These are phyloP conservation scores for Drosophila tropicalis DNA, from an alignment of 1,140 invertebrate genomes.

Conservation along the genomic window DNA sequence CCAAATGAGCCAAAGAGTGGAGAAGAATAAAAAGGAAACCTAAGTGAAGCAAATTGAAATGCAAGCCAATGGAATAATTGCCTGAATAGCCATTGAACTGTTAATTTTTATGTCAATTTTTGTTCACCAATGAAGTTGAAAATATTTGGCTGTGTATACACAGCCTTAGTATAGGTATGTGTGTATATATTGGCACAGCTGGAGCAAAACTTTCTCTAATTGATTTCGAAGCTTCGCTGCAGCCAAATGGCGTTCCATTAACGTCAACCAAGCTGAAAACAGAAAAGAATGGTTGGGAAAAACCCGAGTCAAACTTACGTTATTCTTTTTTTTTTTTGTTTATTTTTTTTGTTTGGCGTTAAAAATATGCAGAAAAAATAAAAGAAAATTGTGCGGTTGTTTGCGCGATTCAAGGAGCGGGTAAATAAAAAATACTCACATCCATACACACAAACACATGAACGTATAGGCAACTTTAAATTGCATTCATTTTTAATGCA, in stretches of 20 bases:
- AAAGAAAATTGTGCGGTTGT: constrained; percentile 76
- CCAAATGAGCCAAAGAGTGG: constrained; percentile 30
- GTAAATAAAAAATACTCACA: constrained; percentile 20
- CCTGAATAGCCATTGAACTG: constrained; percentile 54
- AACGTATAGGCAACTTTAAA: constrained; percentile 65
- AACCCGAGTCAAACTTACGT: constrained; percentile 55
- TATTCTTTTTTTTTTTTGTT: constrained; percentile 46
- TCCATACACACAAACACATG: constrained; percentile 13
- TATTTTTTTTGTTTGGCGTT: constrained; percentile 9
- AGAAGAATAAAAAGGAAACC: neutral
- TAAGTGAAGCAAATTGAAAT: constrained; percentile 6
- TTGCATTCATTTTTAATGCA: constrained; percentile 82
- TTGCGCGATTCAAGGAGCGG: constrained; percentile 39
- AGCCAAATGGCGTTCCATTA: constrained; percentile 75
- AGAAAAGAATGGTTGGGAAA: constrained; percentile 16
- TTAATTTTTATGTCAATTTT: constrained; percentile 70
- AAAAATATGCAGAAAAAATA: constrained; percentile 73
- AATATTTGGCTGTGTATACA: constrained; percentile 37
- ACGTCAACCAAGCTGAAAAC: constrained; percentile 56
- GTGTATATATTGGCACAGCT: constrained; percentile 43
- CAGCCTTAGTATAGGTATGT: constrained; percentile 7
- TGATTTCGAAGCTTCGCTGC: constrained; percentile 65
- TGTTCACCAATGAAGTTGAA: constrained; percentile 40
- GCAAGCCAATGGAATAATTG: constrained; percentile 36
- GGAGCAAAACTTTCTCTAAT: constrained; percentile 72